Base-by-base conservation (phyloP, 2,888 invertebrate species). In the Lepidocyrtoides sp. region DNA sequence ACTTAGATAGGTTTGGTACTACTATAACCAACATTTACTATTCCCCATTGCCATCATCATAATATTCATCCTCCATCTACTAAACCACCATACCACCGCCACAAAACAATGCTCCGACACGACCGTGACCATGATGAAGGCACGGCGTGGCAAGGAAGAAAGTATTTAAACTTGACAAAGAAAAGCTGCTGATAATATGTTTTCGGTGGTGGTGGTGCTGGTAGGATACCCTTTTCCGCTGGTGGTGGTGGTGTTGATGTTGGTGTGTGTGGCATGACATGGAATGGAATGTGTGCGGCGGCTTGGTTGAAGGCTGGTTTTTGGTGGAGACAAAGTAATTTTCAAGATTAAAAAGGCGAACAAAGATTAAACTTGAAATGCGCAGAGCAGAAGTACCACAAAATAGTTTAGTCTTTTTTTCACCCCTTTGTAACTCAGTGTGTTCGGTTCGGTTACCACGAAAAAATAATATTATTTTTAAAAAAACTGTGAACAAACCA, bases 91-190 rank as follows among this genome's bases (percentile, higher is more conserved):
- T n/a, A 29, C 48, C 72, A 48, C 26, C 20, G 14, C 72, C 72
- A 12, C 44, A 75, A 75, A 75, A 23, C 48, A 17, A 44, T 44
- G 14, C n/a, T 0, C 44, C 72, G 26, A 75, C 44, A 75, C 44
- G 48, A 75, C 66, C 66, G 66, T 66, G 66, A 66, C 66, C 41
- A 75, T 75, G 23, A 75, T 23, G 7, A 36, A 2, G 8, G 44
- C 36, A 44, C 23, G 72, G 23, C 23, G 48, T 32, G 26, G 60
- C n/a, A n/a, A n/a, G n/a, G n/a, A n/a, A n/a, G 44, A 14, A 44
- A 44, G 20, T 54, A 44, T 44, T 54, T 75, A 75, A 41, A 75
- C 23, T 75, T 75, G 72, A 75, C 72, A 75, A 75, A 41, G 72
- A 23, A 75, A 75, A 26, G 72, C 72, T 75, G n/a, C n/a, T n/a